These are phyloP conservation scores for Caenorhabditis sp. DNA, from an alignment of 2,888 invertebrate genomes.

Conservation along the genomic window DNA sequence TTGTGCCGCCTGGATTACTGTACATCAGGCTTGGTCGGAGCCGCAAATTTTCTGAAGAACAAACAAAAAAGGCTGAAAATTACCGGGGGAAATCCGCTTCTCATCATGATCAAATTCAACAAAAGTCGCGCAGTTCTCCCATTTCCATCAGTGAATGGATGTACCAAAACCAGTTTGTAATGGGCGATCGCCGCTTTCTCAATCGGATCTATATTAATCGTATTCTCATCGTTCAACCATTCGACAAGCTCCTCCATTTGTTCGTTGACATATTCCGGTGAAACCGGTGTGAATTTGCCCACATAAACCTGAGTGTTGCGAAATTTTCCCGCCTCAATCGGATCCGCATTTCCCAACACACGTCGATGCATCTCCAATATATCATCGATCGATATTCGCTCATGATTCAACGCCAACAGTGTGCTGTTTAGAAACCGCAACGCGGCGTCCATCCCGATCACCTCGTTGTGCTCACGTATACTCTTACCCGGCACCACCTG, in stretches of 20 bases:
- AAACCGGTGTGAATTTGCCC: constrained; percentile 83
- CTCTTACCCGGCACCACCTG: constrained; percentile 84
- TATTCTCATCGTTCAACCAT: constrained; percentile 88
- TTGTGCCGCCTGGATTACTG: no score
- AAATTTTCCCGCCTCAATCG: constrained; percentile 87
- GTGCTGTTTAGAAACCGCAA: constrained; percentile 87
- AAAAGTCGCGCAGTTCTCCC: constrained; percentile 91
- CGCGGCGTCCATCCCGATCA: constrained; percentile 82
- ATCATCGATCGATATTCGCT: constrained; percentile 75
- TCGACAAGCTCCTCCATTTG: constrained; percentile 88
- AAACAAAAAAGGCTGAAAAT: no score
- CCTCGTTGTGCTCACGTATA: constrained; percentile 89
- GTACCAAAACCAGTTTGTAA: constrained; percentile 91
- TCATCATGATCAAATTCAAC: constrained; percentile 93
- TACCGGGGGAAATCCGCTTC: constrained; percentile 93
- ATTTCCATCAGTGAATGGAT: constrained; percentile 96
- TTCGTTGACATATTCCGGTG: constrained; percentile 81
- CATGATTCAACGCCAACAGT: constrained; percentile 75
- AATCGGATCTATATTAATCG: constrained; percentile 86
- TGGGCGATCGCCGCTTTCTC: constrained; percentile 94
- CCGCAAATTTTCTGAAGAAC: no score
- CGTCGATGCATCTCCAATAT: constrained; percentile 89
- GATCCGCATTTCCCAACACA: constrained; percentile 93
- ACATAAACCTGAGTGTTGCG: constrained; percentile 79
- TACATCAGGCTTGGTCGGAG: no score